Evolutionary conservation across 2,113 vertebrate genomes (phyloP), one percentile per base, ranked within the genome.

Genomic region (Sinocyclocheilus maitianheensis): DNA sequence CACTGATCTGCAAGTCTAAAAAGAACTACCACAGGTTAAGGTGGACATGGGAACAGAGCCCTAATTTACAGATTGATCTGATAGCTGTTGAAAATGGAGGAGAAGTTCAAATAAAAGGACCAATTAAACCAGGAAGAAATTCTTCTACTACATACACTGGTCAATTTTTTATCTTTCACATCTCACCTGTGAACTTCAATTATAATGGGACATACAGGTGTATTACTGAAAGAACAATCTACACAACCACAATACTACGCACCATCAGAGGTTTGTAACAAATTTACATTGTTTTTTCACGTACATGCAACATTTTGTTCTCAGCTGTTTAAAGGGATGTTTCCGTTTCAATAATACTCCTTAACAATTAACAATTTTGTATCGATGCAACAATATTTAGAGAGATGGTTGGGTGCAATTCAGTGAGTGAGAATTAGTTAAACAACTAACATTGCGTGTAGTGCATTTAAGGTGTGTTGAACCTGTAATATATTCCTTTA

Each of bases 101-200:
- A 74, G 0, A 65, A 26, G 75, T 24, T n/a, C 13, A 22, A 46
- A 46, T 77, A 0, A n/a, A 55, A 26, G 58, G 81, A 26, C 46
- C 12, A 6, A 37, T 85, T 58, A 30, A 55, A 60, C 37, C 48
- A 37, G 78, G 71, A 53, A 76, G 12, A 63, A 22, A 22, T 20
- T 55, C 80, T 53, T 69, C 85, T 12, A 83, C 72, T 24, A 26
- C 13, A 18, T 83, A 34, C 74, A 43, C 83, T 16, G 26, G 34
- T 67, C 48, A 46, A 18, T 11, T 8, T 13, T 83, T 71, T 13
- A 60, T 60, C 58, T 46, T 84, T 76, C 83, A 84, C 55, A 43
- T 84, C 62, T 87, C 85, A 71, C 71, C 80, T 77, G 72, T 87
- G 34, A 55, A 67, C 48, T 87, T 77, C n/a, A 77, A 16, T 22